Evolutionary conservation across 2,888 invertebrate genomes (phyloP), one percentile per base, ranked within the genome.

Genomic region (Cerceris rybyensis): DNA sequence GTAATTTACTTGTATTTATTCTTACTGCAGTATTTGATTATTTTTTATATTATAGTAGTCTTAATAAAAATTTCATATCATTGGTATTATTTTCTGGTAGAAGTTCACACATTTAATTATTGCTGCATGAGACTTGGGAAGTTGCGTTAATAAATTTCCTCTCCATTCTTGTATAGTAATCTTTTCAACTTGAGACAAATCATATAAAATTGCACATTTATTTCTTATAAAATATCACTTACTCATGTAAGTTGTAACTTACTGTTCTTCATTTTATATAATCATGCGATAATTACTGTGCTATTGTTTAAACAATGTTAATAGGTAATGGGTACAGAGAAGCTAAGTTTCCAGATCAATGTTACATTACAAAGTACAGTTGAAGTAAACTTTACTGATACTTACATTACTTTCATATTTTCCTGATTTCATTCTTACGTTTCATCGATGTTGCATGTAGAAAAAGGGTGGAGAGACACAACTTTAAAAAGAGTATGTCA

Each of bases 91-190:
- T 70, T 72, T 72, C 58, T 57, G 59, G 59, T 63, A 55, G 59
- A 75, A 17, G 28, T 28, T 70, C 70, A 42, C 46, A 59, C 41
- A 63, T 65, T 67, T 52, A 61, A 14, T 67, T 54, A 42, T 61
- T 80, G 73, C 81, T 90, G 91, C 91, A 91, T 91, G 92, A 92
- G 91, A 90, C 91, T 92, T 92, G 90, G 93, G 93, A 93, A 93
- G 93, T 90, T 93, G 93, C 93, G 93, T 93, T 93, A 92, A 91
- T 90, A 88, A 87, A 86, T 67, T 78, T 79, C 69, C 77, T 75
- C 70, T 78, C 67, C 28, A 9, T 81, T 60, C 65, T 64, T 80
- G 8, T 71, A 60, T 78, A 63, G 4, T 28, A 2, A 4, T 28
- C 28, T 28, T 28, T 28, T 28, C 4, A 28, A 4, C 28, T 28